Evolutionary conservation across 2,797 vertebrate species (phyloP).

Genomic region (Nannoperca australis): DNA sequence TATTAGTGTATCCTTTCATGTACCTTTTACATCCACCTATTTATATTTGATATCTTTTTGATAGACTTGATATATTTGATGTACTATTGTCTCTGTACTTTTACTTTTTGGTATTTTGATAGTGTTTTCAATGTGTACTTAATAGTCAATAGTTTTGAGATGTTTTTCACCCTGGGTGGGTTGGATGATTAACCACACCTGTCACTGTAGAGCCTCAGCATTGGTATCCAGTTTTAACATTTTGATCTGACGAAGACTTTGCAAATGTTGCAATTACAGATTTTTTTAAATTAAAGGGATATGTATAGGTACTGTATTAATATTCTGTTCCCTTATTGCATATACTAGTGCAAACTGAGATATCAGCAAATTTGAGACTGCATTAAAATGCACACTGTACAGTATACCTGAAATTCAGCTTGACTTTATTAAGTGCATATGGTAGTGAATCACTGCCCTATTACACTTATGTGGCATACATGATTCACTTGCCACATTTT

Average conservation of each 20-base stretch:
- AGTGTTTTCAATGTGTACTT: neutral
- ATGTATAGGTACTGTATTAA: neutral
- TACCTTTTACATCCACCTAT: too few relatives aligned
- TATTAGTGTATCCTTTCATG: too few relatives aligned
- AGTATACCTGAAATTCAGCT: neutral
- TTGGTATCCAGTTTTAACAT: neutral
- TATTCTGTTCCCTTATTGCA: neutral
- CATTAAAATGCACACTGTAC: constrained; percentile 21
- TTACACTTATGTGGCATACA: constrained; percentile 8
- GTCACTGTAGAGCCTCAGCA: neutral
- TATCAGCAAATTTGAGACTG: constrained; percentile 15
- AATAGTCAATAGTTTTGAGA: neutral
- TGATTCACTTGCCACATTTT: constrained; percentile 41
- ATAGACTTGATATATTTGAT: neutral
- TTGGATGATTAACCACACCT: constrained; percentile 2
- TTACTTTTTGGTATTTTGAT: neutral
- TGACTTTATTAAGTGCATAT: neutral
- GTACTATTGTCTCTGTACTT: neutral
- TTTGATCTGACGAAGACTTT: neutral
- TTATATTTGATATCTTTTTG: too few relatives aligned
- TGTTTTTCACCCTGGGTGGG: neutral
- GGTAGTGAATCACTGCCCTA: constrained; percentile 26
- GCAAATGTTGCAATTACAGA: neutral
- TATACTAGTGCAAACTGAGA: neutral
- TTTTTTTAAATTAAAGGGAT: neutral